These are phyloP conservation scores for Ramphastos sulfuratus DNA, from an alignment of 2,113 vertebrate genomes.

Conservation along the genomic window DNA sequence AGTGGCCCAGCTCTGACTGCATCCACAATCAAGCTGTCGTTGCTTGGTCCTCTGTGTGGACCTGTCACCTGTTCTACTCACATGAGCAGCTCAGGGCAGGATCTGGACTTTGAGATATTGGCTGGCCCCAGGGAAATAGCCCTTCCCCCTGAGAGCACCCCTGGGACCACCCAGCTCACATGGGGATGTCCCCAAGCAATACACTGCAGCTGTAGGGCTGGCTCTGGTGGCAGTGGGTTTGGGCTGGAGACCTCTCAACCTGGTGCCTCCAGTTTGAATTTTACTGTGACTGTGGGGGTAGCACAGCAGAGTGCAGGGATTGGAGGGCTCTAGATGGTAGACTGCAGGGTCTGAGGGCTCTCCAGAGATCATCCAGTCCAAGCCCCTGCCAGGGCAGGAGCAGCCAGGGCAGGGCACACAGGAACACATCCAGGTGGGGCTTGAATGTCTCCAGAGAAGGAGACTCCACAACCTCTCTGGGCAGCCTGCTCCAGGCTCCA, in stretches of 20 bases:
- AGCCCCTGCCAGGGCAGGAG: no score
- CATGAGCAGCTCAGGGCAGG: neutral
- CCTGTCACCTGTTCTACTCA: neutral
- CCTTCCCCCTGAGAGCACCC: accelerated
- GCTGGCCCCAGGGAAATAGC: neutral
- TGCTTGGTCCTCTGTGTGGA: neutral
- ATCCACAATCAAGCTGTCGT: neutral
- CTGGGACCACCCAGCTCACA: neutral
- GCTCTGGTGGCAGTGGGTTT: accelerated
- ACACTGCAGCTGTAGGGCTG: neutral
- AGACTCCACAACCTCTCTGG: no score
- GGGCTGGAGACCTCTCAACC: neutral
- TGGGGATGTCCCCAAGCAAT: neutral
- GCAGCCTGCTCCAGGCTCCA: no score
- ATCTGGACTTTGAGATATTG: neutral
- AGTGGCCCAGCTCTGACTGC: neutral
- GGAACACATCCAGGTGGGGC: no score
- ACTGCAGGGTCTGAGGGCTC: neutral
- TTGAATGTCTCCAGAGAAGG: no score
- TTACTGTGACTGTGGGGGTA: neutral
- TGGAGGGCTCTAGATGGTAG: neutral
- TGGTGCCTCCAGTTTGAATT: neutral
- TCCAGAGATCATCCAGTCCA: no score
- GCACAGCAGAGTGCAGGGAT: neutral
- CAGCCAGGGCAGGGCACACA: no score